phyloP scores from a whole-genome alignment of 2,888 invertebrate genomes.

The Augiades crinisus region DNA sequence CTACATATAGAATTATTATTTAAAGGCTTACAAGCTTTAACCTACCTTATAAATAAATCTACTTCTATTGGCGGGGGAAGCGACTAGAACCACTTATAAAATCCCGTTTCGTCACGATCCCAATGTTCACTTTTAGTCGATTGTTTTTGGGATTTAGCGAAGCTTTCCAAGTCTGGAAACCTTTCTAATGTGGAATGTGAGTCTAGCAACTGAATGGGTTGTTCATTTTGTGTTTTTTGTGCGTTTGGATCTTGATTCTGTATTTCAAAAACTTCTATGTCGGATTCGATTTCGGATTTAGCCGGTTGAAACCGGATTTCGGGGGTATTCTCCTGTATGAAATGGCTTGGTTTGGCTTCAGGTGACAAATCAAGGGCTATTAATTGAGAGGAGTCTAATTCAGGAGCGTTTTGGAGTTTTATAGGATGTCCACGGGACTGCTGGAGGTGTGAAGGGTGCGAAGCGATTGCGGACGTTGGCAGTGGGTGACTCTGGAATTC shows the following conservation, averaged over 20 bases:
- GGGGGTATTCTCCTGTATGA: slow-evolving; percentile 11
- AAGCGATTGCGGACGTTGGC: slow-evolving; percentile 32
- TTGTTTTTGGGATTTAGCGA: slow-evolving; percentile 16
- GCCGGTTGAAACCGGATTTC: slow-evolving; percentile 12
- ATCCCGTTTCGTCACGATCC: neutral
- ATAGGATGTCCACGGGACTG: slow-evolving; percentile 35
- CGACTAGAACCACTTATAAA: slow-evolving; percentile 14
- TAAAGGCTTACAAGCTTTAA: neutral
- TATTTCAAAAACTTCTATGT: slow-evolving; percentile 1
- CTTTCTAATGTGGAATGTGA: slow-evolving; percentile 7
- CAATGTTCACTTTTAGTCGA: neutral
- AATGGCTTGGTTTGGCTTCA: slow-evolving; percentile 13
- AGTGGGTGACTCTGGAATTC: slow-evolving; percentile 43
- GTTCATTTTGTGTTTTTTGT: neutral
- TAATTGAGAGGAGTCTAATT: slow-evolving; percentile 30
- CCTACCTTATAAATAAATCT: slow-evolving; percentile 4
- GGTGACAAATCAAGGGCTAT: slow-evolving; percentile 27
- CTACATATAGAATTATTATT: no score
- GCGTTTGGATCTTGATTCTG: neutral
- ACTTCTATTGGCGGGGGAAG: neutral
- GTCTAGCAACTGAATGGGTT: slow-evolving; percentile 6
- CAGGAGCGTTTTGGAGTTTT: slow-evolving; percentile 36
- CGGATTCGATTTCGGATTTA: slow-evolving; percentile 2
- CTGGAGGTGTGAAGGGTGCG: slow-evolving; percentile 39
- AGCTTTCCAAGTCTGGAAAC: slow-evolving; percentile 16